These are phyloP conservation scores for Collichthys lucidus DNA, from an alignment of 2,113 vertebrate genomes.

Conservation along the genomic window DNA sequence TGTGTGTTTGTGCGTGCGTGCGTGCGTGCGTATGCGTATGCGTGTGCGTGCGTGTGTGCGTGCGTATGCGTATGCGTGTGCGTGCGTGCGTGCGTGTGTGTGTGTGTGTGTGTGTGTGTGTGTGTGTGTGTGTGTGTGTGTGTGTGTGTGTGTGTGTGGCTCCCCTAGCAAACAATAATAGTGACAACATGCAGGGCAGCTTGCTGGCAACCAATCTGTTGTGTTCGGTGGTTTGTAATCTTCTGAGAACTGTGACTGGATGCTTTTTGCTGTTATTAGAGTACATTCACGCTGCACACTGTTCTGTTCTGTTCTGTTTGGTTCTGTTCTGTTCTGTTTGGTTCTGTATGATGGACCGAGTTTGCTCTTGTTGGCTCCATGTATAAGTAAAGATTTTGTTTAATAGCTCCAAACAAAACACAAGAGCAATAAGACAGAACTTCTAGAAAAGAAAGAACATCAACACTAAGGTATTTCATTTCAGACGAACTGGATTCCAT, in stretches of 20 bases:
- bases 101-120: too few relatives aligned
- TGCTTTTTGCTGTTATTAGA: background rate
- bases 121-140: too few relatives aligned
- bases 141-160: background rate
- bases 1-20: too few relatives aligned
- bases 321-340: too few relatives aligned
- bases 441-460: background rate
- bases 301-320: too few relatives aligned
- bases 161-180: background rate
- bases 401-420: background rate
- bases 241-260: background rate
- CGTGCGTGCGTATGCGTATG: too few relatives aligned
- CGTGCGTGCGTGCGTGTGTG: too few relatives aligned
- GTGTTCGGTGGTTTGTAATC: background rate
- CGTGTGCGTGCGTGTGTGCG: too few relatives aligned
- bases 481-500: background rate
- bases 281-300: too few relatives aligned
- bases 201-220: constrained; percentile 9
- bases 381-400: background rate
- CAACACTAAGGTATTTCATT: background rate
- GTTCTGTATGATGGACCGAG: background rate
- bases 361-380: background rate
- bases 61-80: too few relatives aligned
- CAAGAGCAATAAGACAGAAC: background rate
- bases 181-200: constrained; percentile 4